Percentiles rank a stretch among this genome's conserved stretches.
Conservation (phyloP, 2,888 invertebrate species). For the Cryptocephalus primarius region DNA sequence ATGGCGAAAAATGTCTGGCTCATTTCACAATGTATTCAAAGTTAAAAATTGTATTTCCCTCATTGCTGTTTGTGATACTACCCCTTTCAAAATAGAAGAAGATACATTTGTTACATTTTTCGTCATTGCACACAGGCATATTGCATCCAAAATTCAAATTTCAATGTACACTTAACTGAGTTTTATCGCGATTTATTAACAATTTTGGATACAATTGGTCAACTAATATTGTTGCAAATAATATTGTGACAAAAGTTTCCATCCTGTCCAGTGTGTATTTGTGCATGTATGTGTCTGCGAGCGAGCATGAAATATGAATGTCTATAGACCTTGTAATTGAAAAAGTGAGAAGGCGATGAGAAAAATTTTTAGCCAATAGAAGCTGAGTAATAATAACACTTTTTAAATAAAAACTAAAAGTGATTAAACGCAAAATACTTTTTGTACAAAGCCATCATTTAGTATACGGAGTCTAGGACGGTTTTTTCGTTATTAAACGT, state of each 20-base stretch:
- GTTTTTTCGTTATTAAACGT: constrained; percentile 7
- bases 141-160: too few relatives aligned
- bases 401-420: constrained; percentile 11
- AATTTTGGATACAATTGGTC: too few relatives aligned
- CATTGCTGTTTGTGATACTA: too few relatives aligned
- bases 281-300: not conserved
- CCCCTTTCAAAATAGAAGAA: too few relatives aligned
- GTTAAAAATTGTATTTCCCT: too few relatives aligned
- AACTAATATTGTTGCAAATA: constrained; percentile 1
- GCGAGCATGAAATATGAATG: constrained; percentile 9
- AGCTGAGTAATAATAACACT: constrained; percentile 16
- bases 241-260: constrained; percentile 1
- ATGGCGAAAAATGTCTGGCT: not conserved
- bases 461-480: constrained; percentile 24
- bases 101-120: too few relatives aligned
- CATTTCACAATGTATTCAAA: not conserved
- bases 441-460: constrained; percentile 27
- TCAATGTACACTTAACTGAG: too few relatives aligned
- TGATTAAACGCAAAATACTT: constrained; percentile 2
- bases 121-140: too few relatives aligned
- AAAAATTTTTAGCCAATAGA: constrained; percentile 15
- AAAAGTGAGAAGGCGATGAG: constrained; percentile 14
- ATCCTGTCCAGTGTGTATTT: not conserved
- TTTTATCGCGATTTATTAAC: too few relatives aligned
- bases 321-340: constrained; percentile 12